phyloP scores from a whole-genome alignment of 2,797 vertebrate species.

The Sylvilagus floridanus region DNA sequence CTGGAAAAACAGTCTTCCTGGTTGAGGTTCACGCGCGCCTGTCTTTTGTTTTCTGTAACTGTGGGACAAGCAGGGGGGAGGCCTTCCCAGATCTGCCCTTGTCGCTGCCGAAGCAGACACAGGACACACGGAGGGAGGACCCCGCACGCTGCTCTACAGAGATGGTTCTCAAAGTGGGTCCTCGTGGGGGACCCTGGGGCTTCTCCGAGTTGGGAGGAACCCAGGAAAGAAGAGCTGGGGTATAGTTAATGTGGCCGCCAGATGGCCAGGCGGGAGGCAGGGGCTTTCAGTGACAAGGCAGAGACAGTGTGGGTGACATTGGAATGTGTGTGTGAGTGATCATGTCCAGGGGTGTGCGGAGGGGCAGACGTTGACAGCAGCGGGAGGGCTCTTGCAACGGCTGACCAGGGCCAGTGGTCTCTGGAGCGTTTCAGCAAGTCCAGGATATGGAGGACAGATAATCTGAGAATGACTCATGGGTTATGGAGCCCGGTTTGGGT shows the following conservation, averaged over 20 bases:
- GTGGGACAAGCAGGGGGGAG: constrained; percentile 26
- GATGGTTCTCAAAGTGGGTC: background rate
- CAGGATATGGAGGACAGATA: background rate
- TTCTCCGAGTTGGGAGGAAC: background rate
- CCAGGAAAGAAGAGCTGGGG: background rate
- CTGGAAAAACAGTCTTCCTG: constrained; percentile 36
- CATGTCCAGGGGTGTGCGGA: background rate
- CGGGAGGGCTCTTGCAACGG: background rate
- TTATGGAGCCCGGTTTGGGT: background rate
- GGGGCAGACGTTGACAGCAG: background rate
- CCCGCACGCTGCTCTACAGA: background rate
- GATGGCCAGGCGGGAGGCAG: background rate
- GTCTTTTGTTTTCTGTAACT: constrained; percentile 65
- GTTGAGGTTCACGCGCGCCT: constrained; percentile 47
- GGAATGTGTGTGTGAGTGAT: background rate
- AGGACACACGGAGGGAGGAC: constrained; percentile 19
- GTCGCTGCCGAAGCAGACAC: background rate
- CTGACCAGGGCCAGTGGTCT: background rate
- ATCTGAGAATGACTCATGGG: background rate
- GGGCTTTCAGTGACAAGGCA: background rate
- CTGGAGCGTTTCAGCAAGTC: background rate
- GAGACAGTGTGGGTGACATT: background rate
- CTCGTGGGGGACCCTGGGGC: background rate
- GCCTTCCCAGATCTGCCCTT: constrained; percentile 14
- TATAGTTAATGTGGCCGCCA: background rate